Evolutionary conservation across 2,113 vertebrate genomes (phyloP).

Genomic region (Eonycteris spelaea): DNA sequence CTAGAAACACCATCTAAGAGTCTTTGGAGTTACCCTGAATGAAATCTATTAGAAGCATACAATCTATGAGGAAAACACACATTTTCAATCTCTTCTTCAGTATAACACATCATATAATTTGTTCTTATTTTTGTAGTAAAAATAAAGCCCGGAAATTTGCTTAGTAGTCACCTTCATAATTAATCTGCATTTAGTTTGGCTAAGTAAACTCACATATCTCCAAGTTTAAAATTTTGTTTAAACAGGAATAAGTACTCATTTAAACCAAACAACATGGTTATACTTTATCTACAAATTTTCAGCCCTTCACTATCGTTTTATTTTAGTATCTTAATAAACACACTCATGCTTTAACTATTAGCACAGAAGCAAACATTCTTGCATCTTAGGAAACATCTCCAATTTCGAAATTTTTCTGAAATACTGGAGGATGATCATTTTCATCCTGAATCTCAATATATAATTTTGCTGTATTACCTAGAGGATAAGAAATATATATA

Average conservation of each 20-base stretch:
- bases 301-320: not conserved
- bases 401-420: conserved; percentile 92
- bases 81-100: too few species aligned
- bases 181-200: not conserved
- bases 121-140: not conserved
- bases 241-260: not conserved
- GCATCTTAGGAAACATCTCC: conserved; percentile 97
- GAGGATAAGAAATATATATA: conserved; percentile 44
- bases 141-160: not conserved
- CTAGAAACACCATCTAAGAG: not conserved
- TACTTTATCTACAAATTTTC: not conserved
- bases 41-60: too few species aligned
- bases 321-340: not conserved
- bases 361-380: conserved; percentile 94
- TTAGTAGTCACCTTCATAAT: not conserved
- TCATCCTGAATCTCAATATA: conserved; percentile 92
- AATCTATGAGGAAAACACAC: too few species aligned
- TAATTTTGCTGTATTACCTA: conserved; percentile 97
- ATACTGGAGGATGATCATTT: conserved; percentile 94
- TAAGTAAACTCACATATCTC: not conserved
- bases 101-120: not conserved
- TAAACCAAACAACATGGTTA: not conserved
- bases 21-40: too few species aligned
- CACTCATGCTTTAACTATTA: conserved; percentile 92
- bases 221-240: not conserved